phyloP scores from a whole-genome alignment of 2,113 vertebrate genomes.

The Plestiodon gilberti region DNA sequence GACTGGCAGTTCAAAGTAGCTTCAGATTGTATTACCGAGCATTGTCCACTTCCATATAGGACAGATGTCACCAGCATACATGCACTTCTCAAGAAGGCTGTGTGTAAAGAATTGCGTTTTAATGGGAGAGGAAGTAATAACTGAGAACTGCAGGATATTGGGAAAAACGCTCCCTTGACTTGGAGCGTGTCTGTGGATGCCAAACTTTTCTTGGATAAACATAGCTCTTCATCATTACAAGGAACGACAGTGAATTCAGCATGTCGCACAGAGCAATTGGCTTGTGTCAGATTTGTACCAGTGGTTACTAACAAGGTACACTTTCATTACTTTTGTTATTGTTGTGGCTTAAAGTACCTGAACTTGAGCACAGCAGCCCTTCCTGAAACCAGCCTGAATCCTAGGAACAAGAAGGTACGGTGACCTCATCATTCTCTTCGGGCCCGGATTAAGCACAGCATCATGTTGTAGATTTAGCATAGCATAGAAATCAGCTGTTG shows the following conservation, averaged over 20 bases:
- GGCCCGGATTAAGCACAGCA: not conserved
- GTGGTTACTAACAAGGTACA: not conserved
- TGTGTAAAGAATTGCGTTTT: no score
- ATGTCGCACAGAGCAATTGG: not conserved
- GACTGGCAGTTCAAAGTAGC: no score
- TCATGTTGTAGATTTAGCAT: not conserved
- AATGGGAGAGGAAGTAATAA: no score
- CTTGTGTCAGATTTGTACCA: not conserved
- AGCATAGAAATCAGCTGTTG: not conserved
- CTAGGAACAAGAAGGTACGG: not conserved
- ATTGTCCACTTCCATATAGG: no score
- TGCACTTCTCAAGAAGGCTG: no score
- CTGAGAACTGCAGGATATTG: no score
- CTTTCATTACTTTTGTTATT: not conserved
- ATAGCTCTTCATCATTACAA: not conserved
- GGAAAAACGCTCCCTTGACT: not conserved
- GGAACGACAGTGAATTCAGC: not conserved
- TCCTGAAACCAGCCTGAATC: not conserved
- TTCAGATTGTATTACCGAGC: no score
- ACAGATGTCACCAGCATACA: no score
- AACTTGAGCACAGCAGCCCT: not conserved
- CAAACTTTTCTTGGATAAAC: not conserved
- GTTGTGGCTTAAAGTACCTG: not conserved
- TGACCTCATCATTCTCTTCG: not conserved
- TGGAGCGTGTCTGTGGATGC: not conserved